These are phyloP conservation scores for Gallinago solitaria DNA, from an alignment of 2,797 vertebrate species.

Conservation along the genomic window DNA sequence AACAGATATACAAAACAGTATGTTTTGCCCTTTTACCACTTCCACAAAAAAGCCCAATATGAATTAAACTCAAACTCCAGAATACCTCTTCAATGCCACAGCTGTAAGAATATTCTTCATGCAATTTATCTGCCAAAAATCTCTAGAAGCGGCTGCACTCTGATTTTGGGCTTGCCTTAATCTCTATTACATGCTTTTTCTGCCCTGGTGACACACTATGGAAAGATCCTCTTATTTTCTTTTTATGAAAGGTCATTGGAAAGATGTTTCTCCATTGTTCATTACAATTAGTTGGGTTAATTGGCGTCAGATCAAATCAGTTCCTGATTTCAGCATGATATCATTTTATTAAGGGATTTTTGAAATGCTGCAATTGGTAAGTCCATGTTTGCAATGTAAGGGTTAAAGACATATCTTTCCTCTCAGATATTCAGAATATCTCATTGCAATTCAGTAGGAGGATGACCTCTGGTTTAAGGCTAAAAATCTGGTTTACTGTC, in stretches of 20 bases:
- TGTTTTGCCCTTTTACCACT: neutral
- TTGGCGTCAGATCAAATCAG: slow-evolving; percentile 21
- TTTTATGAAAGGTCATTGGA: neutral
- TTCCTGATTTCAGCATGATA: neutral
- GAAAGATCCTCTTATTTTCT: neutral
- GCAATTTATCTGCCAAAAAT: neutral
- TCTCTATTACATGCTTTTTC: neutral
- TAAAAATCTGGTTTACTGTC: slow-evolving; percentile 55
- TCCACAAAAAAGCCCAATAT: neutral
- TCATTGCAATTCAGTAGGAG: slow-evolving; percentile 42
- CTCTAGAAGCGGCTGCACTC: neutral
- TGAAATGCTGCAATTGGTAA: neutral
- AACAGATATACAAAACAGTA: neutral
- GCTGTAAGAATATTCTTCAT: neutral
- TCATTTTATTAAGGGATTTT: slow-evolving; percentile 32
- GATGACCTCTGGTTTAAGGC: slow-evolving; percentile 59
- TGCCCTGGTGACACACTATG: neutral
- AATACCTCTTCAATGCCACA: neutral
- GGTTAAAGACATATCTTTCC: slow-evolving; percentile 19
- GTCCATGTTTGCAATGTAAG: neutral
- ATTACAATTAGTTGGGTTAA: slow-evolving; percentile 56
- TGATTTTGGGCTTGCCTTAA: neutral
- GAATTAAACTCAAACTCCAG: neutral
- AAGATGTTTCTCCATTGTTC: slow-evolving; percentile 10
- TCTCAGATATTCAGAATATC: neutral